phyloP scores from a whole-genome alignment of 1,140 invertebrate genomes.

The Drosophila kikkawai region DNA sequence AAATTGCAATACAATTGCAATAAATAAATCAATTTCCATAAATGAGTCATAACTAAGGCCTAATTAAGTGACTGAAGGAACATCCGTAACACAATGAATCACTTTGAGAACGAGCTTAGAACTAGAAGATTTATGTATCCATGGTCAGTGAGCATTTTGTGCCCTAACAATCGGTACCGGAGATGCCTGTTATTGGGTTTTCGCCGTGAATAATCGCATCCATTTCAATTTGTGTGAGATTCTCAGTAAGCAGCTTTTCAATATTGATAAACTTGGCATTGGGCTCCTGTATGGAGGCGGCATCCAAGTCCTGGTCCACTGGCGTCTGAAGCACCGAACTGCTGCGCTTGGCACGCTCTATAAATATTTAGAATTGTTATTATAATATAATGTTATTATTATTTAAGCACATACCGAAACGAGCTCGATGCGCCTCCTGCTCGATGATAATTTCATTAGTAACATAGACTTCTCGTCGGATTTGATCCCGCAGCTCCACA shows the following conservation, averaged over 20 bases:
- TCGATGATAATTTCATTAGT: slow-evolving; percentile 96
- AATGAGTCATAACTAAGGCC: slow-evolving; percentile 19
- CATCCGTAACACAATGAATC: slow-evolving; percentile 63
- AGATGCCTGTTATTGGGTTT: slow-evolving; percentile 67
- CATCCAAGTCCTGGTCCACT: slow-evolving; percentile 57
- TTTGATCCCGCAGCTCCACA: slow-evolving; percentile 90
- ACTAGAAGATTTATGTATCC: slow-evolving; percentile 10
- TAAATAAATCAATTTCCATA: slow-evolving; percentile 21
- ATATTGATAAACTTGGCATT: slow-evolving; percentile 75
- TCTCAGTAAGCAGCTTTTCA: slow-evolving; percentile 67
- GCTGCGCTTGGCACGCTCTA: slow-evolving; percentile 66
- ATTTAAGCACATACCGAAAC: slow-evolving; percentile 61
- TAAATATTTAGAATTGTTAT: neutral
- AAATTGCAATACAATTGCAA: slow-evolving; percentile 43
- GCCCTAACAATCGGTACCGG: slow-evolving; percentile 61
- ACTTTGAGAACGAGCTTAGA: slow-evolving; percentile 30
- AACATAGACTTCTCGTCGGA: slow-evolving; percentile 93
- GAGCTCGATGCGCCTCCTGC: slow-evolving; percentile 89
- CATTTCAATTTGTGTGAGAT: slow-evolving; percentile 77
- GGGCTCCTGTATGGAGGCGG: slow-evolving; percentile 65
- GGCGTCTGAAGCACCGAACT: slow-evolving; percentile 47
- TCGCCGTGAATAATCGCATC: slow-evolving; percentile 76
- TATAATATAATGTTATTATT: neutral
- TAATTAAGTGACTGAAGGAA: slow-evolving; percentile 72
- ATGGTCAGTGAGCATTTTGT: slow-evolving; percentile 45